These are phyloP conservation scores for Achatina immaculata DNA, from an alignment of 1,140 invertebrate species.

Conservation along the genomic window DNA sequence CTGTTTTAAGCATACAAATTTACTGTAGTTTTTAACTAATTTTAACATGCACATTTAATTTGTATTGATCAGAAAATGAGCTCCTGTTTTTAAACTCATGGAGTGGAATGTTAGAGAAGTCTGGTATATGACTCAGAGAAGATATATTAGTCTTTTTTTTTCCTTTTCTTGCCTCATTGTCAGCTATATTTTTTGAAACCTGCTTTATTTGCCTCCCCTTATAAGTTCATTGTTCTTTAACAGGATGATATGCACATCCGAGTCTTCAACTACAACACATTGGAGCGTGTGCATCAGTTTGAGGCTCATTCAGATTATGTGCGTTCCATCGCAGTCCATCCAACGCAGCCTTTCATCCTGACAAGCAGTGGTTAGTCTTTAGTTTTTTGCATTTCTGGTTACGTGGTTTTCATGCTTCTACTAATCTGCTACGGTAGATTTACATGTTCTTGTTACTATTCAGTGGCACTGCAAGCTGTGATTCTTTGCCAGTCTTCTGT, in stretches of 20 bases:
- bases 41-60: too few species aligned
- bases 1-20: too few species aligned
- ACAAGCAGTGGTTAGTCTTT: conserved; percentile 89
- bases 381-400: not conserved
- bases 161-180: not conserved
- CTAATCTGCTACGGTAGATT: too few species aligned
- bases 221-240: conserved; percentile 12
- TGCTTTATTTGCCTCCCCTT: not conserved
- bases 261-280: conserved; percentile 98
- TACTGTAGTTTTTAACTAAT: too few species aligned
- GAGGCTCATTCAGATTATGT: conserved; percentile 99
- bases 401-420: too few species aligned
- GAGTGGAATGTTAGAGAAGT: too few species aligned
- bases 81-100: too few species aligned
- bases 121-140: too few species aligned
- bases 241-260: conserved; percentile 82
- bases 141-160: not conserved
- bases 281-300: conserved; percentile 94
- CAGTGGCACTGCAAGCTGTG: too few species aligned
- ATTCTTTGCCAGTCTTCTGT: too few species aligned
- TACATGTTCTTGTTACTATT: too few species aligned
- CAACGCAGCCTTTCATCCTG: conserved; percentile 95
- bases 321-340: conserved; percentile 95
- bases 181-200: not conserved
- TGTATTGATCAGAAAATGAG: too few species aligned